Evolutionary conservation across 1,140 invertebrate species (phyloP), one percentile per base, ranked within the genome.

Genomic region (Archegozetes longisetosus): DNA sequence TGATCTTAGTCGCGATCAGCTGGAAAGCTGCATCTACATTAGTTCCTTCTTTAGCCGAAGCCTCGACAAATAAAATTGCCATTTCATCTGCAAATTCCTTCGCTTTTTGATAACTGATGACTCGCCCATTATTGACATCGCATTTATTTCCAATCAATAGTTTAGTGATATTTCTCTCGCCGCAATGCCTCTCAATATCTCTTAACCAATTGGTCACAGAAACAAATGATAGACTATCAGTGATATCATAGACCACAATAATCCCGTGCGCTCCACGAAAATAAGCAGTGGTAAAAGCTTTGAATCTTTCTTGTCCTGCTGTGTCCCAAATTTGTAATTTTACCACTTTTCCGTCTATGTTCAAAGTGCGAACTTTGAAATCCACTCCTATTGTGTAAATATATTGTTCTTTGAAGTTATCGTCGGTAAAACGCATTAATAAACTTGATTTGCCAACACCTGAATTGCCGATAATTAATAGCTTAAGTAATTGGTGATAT

Each of bases 401-500:
- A 58, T 32, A 53, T 64, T 69, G 64, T 77, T 91, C 88, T 69
- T 88, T 89, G 73, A 98, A 98, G 62, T 88, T 93, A 75, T 97
- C 95, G 72, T 98, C 94, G 28, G 93, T 88, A 75, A 98, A 98
- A 64, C 93, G 77, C 58, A 98, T 76, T 22, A 98, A 78, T 40
- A 98, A 77, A 68, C 91, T 96, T 75, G 91, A 96, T 76, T 98
- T 98, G 53, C 94, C 94, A 64, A 98, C 93, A 75, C 74, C 74
- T 62, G 75, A 77, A 66, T 77, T 76, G 27, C 76, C 76, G 57
- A 97, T 97, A 72, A 97, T 97, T 67, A 97, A 81, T 68, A 97
- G 78, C 80, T 97, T 97, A 75, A 97, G 96, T 72, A 97, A 80
- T n/a, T n/a, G n/a, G n/a, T n/a, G n/a, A n/a, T n/a, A n/a, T n/a